Base-by-base conservation (phyloP, 35 echinoderm and acorn worm species). In the Ptychodera flava region DNA sequence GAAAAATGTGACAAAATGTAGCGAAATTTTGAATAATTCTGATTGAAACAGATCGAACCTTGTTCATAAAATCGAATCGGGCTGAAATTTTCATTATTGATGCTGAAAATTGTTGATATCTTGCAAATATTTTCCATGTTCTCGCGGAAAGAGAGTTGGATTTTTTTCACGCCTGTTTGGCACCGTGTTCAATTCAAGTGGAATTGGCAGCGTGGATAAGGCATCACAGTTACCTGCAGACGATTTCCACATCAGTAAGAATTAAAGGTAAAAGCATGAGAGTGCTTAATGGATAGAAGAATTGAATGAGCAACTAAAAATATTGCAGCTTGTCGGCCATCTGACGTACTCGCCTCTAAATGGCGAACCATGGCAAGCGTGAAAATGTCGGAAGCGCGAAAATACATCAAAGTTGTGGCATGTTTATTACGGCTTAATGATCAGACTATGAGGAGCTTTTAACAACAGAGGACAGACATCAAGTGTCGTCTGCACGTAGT, bases 211-310 rank as follows among this genome's bases (percentile, higher is more conserved):
- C 6, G 6, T 64, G 6, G 45, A 22, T 64, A 6, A 64, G 22
- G 45, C 6, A 64, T 12, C 22, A 6, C 6, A 6, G 22, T 64
- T 22, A 64, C 45, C 45, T 64, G 45, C 45, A 64, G 45, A 64
- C 45, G 45, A 64, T 64, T 64, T 64, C 45, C 22, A 64, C 45
- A 64, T 64, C 45, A 64, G 45, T 64, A 22, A 64, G 22, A 64
- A 64, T 64, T 64, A 64, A 64, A 64, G 45, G 45, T 64, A 64
- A 64, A 64, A 64, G 45, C 45, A 64, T 64, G 45, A 64, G 45
- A 64, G 45, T 12, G 22, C 45, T 64, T 64, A 64, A 64, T 64
- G 45, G 45, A 64, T 12, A 22, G 45, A 12, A 64, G 45, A 64
- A 64, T 64, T 64, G 45, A 64, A 22, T 64, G 45, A 64, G 22